Evolutionary conservation across 2,797 vertebrate species (phyloP).

Genomic region (Bradypodion ventrale): DNA sequence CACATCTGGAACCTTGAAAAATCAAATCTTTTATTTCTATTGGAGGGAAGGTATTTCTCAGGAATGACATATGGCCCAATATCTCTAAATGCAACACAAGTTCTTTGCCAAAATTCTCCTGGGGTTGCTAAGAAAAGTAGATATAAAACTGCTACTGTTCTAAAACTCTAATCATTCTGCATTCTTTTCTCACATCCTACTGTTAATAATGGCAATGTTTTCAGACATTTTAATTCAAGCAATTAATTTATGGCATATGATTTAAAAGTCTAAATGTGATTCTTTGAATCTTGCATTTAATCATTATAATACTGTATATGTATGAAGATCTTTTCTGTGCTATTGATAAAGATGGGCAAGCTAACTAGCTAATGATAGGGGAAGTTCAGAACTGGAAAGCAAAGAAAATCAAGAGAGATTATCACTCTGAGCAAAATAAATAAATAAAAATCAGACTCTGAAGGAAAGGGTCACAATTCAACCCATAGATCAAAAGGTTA

Average conservation of each 20-base stretch:
- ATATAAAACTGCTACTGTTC: not conserved
- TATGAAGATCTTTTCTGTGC: too few relatives aligned
- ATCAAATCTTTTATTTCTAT: conserved; percentile 62
- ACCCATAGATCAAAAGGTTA: too few relatives aligned
- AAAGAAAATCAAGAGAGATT: too few relatives aligned
- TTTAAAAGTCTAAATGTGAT: not conserved
- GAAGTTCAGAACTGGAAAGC: too few relatives aligned
- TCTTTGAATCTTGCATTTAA: not conserved
- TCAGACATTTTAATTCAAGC: not conserved
- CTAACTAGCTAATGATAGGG: not conserved
- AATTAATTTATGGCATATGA: not conserved
- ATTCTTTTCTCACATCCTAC: too few relatives aligned
- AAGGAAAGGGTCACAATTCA: too few relatives aligned
- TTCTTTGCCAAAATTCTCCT: conserved; percentile 30
- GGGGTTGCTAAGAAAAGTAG: not conserved
- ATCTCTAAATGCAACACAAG: conserved; percentile 52
- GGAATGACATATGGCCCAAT: conserved; percentile 35
- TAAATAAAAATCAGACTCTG: too few relatives aligned
- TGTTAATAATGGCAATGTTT: not conserved
- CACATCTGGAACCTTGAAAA: conserved; percentile 55
- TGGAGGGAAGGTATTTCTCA: conserved; percentile 56
- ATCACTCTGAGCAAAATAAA: too few relatives aligned
- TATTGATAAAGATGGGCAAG: not conserved
- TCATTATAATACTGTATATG: not conserved
- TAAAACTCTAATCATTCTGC: conserved; percentile 3